phyloP scores from a whole-genome alignment of 2,113 vertebrate species.

The Gasterosteus aculeatus region DNA sequence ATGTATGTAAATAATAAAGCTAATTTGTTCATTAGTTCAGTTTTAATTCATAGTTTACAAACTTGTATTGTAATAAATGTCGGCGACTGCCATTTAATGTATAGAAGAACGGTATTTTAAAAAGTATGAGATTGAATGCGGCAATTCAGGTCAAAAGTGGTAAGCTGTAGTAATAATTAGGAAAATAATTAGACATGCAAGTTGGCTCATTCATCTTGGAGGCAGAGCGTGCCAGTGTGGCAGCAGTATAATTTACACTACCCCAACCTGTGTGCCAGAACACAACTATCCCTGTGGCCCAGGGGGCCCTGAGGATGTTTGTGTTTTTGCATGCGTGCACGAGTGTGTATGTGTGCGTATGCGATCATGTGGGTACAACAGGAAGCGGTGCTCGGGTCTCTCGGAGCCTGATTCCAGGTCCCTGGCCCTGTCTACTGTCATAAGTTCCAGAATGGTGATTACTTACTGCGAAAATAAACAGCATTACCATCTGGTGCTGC shows the following conservation, averaged over 20 bases:
- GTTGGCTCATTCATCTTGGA: slow-evolving; percentile 67
- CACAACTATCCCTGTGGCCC: slow-evolving; percentile 65
- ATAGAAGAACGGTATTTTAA: not conserved
- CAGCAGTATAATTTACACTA: slow-evolving; percentile 73
- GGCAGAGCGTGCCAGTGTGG: slow-evolving; percentile 64
- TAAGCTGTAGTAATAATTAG: not conserved
- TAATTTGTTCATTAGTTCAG: not conserved
- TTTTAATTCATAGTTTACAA: not conserved
- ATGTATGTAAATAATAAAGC: not conserved
- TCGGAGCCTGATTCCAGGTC: slow-evolving; percentile 66
- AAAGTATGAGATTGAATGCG: not conserved
- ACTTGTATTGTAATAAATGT: not conserved
- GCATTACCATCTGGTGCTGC: slow-evolving; percentile 76
- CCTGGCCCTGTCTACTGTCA: slow-evolving; percentile 70
- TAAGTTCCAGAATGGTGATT: slow-evolving; percentile 76
- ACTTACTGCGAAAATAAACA: slow-evolving; percentile 80
- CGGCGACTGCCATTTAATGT: not conserved
- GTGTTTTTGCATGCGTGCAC: slow-evolving; percentile 51
- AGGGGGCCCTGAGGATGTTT: slow-evolving; percentile 50
- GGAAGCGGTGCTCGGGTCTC: slow-evolving; percentile 72
- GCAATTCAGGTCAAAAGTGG: not conserved
- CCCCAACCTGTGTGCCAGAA: slow-evolving; percentile 55
- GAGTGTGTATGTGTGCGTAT: slow-evolving; percentile 40
- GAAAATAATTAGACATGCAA: slow-evolving; percentile 19
- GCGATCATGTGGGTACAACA: slow-evolving; percentile 66